phyloP scores from a whole-genome alignment of 2,113 vertebrate species.

The Dissostichus mawsoni region DNA sequence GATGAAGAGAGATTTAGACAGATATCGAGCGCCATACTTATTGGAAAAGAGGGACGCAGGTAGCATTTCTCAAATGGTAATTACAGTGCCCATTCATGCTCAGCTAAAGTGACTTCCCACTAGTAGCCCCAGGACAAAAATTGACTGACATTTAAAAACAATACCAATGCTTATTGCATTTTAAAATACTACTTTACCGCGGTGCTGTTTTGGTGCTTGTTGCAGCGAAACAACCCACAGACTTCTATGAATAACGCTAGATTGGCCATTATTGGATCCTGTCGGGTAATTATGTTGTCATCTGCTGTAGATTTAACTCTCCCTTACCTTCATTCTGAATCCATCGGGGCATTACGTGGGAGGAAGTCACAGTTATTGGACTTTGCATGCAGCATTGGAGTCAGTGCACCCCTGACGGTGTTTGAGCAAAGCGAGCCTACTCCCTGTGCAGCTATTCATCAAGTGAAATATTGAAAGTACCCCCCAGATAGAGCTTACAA shows the following conservation, averaged over 20 bases:
- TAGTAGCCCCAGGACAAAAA: conserved; percentile 24
- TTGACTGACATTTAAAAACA: conserved; percentile 55
- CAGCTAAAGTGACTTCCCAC: conserved; percentile 27
- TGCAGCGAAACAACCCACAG: conserved; percentile 44
- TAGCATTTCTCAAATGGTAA: conserved; percentile 36
- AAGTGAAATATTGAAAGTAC: conserved; percentile 52
- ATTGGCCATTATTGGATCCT: conserved; percentile 55
- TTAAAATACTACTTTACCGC: conserved; percentile 48
- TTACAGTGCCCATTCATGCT: conserved; percentile 24
- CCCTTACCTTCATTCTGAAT: conserved; percentile 40
- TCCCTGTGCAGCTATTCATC: conserved; percentile 55
- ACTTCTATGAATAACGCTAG: conserved; percentile 51
- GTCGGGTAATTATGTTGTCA: conserved; percentile 58
- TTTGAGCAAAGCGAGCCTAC: conserved; percentile 51
- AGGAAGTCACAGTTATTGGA: conserved; percentile 61
- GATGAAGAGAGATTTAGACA: not conserved
- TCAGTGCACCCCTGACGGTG: conserved; percentile 33
- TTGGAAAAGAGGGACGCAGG: conserved; percentile 11
- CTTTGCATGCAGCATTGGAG: conserved; percentile 44
- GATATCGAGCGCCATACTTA: not conserved
- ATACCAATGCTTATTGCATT: conserved; percentile 57
- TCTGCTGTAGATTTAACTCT: conserved; percentile 48
- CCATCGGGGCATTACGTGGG: conserved; percentile 21
- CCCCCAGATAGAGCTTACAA: conserved; percentile 38
- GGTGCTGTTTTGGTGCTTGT: conserved; percentile 34